Evolutionary conservation across 2,797 vertebrate genomes (phyloP).

Genomic region (Poeciliopsis infans): DNA sequence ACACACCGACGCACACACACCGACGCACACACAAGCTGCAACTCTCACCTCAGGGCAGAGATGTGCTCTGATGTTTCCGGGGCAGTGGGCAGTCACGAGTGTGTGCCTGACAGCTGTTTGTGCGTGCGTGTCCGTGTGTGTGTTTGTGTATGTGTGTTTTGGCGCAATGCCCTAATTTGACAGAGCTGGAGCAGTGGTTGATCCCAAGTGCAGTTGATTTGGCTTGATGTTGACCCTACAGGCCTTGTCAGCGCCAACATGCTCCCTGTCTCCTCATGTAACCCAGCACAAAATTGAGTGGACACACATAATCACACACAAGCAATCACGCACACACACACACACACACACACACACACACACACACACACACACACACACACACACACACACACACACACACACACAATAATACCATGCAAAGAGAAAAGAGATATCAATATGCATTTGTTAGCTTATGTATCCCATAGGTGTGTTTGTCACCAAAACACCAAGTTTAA

Average conservation of each 20-base stretch:
- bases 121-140: slow-evolving; percentile 49
- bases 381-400: slow-evolving; percentile 7
- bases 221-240: slow-evolving; percentile 80
- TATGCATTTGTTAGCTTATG: slow-evolving; percentile 9
- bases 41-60: slow-evolving; percentile 78
- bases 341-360: slow-evolving; percentile 14
- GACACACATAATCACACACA: slow-evolving; percentile 53
- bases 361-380: slow-evolving; percentile 42
- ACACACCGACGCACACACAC: slow-evolving; percentile 36
- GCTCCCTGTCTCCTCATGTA: slow-evolving; percentile 76
- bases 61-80: slow-evolving; percentile 81
- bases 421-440: slow-evolving; percentile 24
- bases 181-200: slow-evolving; percentile 74
- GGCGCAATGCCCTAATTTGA: slow-evolving; percentile 80
- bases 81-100: slow-evolving; percentile 79
- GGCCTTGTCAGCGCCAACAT: slow-evolving; percentile 79
- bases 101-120: slow-evolving; percentile 77
- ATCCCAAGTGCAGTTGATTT: slow-evolving; percentile 79
- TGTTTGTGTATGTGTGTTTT: slow-evolving; percentile 62
- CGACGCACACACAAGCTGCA: slow-evolving; percentile 58
- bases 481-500: neutral
- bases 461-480: slow-evolving; percentile 2
- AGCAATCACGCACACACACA: neutral
- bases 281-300: slow-evolving; percentile 59
- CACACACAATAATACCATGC: neutral